A percentile compares a stretch with the other conserved stretches of the same genome.
Conservation (phyloP, 2,888 invertebrate genomes). For the Nomada lathburiana region DNA sequence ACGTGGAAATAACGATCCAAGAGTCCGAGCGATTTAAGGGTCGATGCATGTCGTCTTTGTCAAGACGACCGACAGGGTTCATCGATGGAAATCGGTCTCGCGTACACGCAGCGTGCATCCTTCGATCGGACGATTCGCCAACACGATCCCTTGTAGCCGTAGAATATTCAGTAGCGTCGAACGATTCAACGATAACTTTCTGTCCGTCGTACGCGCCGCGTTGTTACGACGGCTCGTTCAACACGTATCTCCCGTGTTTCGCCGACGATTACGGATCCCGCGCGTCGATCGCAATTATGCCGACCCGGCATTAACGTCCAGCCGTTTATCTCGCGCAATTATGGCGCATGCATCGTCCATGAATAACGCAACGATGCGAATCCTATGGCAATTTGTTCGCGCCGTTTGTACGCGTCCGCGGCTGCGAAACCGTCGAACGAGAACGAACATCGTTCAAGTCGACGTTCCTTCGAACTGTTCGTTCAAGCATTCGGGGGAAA, state of each 20-base stretch:
- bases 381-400: background rate
- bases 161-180: slow-evolving; percentile 60
- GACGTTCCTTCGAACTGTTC: background rate
- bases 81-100: background rate
- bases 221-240: slow-evolving; percentile 48
- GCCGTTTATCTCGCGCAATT: slow-evolving; percentile 49
- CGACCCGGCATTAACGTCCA: slow-evolving; percentile 41
- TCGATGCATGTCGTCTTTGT: too few relatives aligned
- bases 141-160: slow-evolving; percentile 37
- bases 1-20: background rate
- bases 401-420: background rate
- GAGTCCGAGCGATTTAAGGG: background rate
- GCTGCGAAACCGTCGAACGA: background rate
- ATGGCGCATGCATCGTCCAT: slow-evolving; percentile 6
- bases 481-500: background rate
- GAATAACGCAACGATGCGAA: slow-evolving; percentile 4
- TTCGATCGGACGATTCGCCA: slow-evolving; percentile 44
- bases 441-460: background rate
- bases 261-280: slow-evolving; percentile 35
- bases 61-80: background rate
- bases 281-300: slow-evolving; percentile 53
- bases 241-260: slow-evolving; percentile 59
- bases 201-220: slow-evolving; percentile 35
- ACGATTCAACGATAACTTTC: slow-evolving; percentile 62
- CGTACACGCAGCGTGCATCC: slow-evolving; percentile 8